phyloP scores from a whole-genome alignment of 2,888 invertebrate genomes.

The Epinotia nisella region DNA sequence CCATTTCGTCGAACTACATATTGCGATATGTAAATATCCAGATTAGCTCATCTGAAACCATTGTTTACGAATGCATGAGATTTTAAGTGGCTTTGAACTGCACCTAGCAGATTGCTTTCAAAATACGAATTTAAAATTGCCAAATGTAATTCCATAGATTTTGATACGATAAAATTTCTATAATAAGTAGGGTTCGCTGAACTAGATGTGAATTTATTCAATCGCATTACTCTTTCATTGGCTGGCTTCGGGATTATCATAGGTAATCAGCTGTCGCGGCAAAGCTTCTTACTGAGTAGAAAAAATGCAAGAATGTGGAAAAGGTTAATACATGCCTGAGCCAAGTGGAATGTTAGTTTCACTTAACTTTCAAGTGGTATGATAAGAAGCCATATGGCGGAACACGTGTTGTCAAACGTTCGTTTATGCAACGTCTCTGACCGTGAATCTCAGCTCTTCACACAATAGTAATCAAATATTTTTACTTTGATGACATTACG shows the following conservation, averaged over 20 bases:
- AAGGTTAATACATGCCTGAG: constrained; percentile 40
- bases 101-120: not conserved
- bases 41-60: constrained; percentile 27
- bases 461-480: not conserved
- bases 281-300: constrained; percentile 9
- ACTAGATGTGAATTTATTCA: constrained; percentile 22
- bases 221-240: constrained; percentile 19
- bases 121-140: not conserved
- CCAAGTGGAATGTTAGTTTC: constrained; percentile 56
- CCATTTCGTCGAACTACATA: constrained; percentile 20
- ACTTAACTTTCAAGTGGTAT: constrained; percentile 64
- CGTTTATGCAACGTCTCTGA: constrained; percentile 61
- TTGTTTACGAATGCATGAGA: constrained; percentile 28
- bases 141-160: not conserved
- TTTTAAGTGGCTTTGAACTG: constrained; percentile 20
- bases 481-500: not conserved
- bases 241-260: constrained; percentile 32
- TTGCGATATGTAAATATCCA: constrained; percentile 29
- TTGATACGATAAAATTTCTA: not conserved
- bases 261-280: constrained; percentile 2
- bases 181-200: constrained; percentile 15
- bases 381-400: constrained; percentile 73
- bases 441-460: constrained; percentile 61
- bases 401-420: constrained; percentile 66
- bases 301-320: constrained; percentile 20